Percentiles rank a stretch among this genome's conserved stretches.
phyloP scores from a whole-genome alignment of 2,113 vertebrate genomes.

The Gavia stellata region DNA sequence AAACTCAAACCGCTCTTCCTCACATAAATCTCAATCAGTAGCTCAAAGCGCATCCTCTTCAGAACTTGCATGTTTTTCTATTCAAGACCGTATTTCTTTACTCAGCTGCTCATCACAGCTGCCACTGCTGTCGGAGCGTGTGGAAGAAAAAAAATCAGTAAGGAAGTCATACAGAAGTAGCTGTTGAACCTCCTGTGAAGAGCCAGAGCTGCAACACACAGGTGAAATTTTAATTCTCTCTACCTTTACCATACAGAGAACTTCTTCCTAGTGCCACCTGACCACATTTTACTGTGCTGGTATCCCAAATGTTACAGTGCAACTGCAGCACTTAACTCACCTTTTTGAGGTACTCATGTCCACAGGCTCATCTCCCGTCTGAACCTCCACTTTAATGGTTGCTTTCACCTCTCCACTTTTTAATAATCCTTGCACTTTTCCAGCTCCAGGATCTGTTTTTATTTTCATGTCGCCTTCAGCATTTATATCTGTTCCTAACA shows the following conservation, averaged over 20 bases:
- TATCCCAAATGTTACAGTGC: neutral
- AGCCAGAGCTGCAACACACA: neutral
- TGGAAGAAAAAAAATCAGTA: neutral
- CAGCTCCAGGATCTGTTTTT: conserved; percentile 69
- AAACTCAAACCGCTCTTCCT: neutral
- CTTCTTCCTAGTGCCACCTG: neutral
- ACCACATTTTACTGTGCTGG: neutral
- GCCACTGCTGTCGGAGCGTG: neutral
- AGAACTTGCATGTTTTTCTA: accelerated
- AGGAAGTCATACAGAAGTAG: neutral
- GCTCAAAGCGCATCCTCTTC: neutral
- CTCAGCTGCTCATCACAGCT: neutral
- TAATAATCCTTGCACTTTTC: conserved; percentile 75
- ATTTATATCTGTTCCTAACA: conserved; percentile 37
- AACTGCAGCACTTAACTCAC: conserved; percentile 61
- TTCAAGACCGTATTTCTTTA: neutral
- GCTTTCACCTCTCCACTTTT: conserved; percentile 81
- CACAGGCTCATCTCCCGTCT: conserved; percentile 86
- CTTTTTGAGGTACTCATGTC: conserved; percentile 96
- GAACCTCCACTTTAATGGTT: conserved; percentile 85
- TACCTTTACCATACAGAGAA: neutral
- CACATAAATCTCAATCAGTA: neutral
- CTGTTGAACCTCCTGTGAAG: neutral
- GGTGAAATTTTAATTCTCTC: accelerated
- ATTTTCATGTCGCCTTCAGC: conserved; percentile 64